These are phyloP conservation scores for Dasyornis broadbenti DNA, from an alignment of 2,113 vertebrate genomes.

Conservation along the genomic window DNA sequence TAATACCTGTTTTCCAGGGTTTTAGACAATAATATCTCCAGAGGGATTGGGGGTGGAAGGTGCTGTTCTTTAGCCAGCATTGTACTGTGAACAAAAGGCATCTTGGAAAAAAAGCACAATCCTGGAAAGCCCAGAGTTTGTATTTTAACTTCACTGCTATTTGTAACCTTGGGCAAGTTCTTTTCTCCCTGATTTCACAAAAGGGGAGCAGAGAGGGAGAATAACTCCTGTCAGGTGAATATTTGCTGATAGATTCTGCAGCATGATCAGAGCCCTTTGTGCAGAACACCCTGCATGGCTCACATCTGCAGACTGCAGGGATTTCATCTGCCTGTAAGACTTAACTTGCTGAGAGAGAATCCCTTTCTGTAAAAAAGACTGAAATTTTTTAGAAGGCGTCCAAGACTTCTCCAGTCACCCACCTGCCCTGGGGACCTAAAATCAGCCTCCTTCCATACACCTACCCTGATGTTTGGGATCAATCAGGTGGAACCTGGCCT, in stretches of 20 bases:
- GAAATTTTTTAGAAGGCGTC: neutral
- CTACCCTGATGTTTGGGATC: neutral
- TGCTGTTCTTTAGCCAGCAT: neutral
- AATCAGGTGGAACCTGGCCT: neutral
- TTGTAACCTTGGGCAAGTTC: neutral
- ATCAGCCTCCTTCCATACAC: neutral
- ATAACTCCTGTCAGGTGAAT: neutral
- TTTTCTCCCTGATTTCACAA: accelerated
- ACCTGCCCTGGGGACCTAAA: neutral
- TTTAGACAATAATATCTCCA: neutral
- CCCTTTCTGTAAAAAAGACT: neutral
- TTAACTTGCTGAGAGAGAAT: neutral
- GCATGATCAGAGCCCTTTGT: neutral
- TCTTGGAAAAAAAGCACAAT: neutral
- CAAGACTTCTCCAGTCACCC: neutral
- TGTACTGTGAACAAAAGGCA: neutral
- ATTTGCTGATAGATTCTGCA: neutral
- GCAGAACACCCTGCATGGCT: neutral
- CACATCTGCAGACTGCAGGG: neutral
- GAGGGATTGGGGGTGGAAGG: neutral
- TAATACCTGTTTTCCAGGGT: neutral
- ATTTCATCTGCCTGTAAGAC: neutral
- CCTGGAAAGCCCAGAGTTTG: neutral
- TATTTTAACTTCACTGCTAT: neutral
- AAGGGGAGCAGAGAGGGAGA: neutral